Evolutionary conservation across 2,888 invertebrate genomes (phyloP).

Genomic region (Melolontha melolontha): DNA sequence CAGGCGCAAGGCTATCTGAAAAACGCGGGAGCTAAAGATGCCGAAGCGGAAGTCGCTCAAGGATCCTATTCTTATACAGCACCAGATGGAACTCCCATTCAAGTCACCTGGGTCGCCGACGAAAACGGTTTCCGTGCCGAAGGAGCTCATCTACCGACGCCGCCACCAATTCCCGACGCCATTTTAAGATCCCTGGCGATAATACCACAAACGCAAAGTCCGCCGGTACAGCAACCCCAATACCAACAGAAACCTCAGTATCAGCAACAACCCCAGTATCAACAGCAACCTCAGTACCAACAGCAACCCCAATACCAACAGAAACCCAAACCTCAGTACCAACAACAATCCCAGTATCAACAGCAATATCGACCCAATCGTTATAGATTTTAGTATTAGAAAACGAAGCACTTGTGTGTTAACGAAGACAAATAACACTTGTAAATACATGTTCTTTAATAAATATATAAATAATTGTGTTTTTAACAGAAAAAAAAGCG

Average conservation of each 20-base stretch:
- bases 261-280: conserved; percentile 18
- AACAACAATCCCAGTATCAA: conserved; percentile 17
- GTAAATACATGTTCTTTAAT: too few species aligned
- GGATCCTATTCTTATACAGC: conserved; percentile 82
- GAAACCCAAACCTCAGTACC: conserved; percentile 9
- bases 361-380: too few species aligned
- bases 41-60: conserved; percentile 80
- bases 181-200: conserved; percentile 71
- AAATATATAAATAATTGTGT: too few species aligned
- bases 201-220: conserved; percentile 53
- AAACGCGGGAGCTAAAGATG: conserved; percentile 75
- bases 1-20: conserved; percentile 83
- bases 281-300: too few species aligned
- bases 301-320: conserved; percentile 22
- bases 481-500: too few species aligned
- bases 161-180: conserved; percentile 80
- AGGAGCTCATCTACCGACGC: conserved; percentile 82
- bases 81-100: conserved; percentile 79
- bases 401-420: too few species aligned
- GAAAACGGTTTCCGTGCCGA: conserved; percentile 83
- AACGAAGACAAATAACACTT: too few species aligned
- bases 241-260: conserved; percentile 14
- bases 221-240: conserved; percentile 24
- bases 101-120: conserved; percentile 79
- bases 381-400: too few species aligned